phyloP scores from a whole-genome alignment of 2,113 vertebrate genomes.

The Oncorhynchus gorbuscha region DNA sequence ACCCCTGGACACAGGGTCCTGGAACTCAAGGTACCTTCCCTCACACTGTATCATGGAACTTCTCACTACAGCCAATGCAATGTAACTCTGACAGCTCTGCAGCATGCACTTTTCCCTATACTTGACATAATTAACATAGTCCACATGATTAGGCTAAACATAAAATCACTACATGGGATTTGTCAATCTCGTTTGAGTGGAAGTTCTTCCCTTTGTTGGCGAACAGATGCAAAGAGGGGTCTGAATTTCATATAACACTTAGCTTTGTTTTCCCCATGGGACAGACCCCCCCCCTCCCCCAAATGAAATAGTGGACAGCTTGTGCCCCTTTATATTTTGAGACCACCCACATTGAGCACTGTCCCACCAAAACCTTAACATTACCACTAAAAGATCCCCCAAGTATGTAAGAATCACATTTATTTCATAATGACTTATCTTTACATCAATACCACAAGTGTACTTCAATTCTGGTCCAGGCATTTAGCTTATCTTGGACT shows the following conservation, averaged over 20 bases:
- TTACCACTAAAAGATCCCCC: neutral
- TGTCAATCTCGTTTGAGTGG: constrained; percentile 33
- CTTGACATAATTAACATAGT: neutral
- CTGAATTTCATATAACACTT: constrained; percentile 63
- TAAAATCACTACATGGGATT: neutral
- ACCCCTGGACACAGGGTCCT: constrained; percentile 59
- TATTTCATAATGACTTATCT: neutral
- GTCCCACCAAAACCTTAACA: constrained; percentile 39
- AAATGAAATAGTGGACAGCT: constrained; percentile 54
- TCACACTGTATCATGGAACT: constrained; percentile 40
- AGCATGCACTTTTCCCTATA: neutral
- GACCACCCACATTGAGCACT: constrained; percentile 68
- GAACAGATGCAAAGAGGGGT: constrained; percentile 57
- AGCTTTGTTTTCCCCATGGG: constrained; percentile 56
- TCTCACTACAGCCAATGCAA: neutral
- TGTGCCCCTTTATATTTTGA: constrained; percentile 47
- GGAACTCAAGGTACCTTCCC: constrained; percentile 64
- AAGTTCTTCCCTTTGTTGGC: constrained; percentile 7
- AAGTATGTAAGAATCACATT: neutral
- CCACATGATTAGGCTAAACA: neutral
- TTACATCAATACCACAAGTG: neutral
- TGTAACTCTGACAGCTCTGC: neutral
- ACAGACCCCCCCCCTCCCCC: constrained; percentile 25
- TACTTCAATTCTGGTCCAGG: neutral
- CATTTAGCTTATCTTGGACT: too few species aligned